A percentile compares a stretch with the other conserved stretches of the same genome.
Conservation (phyloP, 1,140 invertebrate species). For the Mactra quadrangularis region DNA sequence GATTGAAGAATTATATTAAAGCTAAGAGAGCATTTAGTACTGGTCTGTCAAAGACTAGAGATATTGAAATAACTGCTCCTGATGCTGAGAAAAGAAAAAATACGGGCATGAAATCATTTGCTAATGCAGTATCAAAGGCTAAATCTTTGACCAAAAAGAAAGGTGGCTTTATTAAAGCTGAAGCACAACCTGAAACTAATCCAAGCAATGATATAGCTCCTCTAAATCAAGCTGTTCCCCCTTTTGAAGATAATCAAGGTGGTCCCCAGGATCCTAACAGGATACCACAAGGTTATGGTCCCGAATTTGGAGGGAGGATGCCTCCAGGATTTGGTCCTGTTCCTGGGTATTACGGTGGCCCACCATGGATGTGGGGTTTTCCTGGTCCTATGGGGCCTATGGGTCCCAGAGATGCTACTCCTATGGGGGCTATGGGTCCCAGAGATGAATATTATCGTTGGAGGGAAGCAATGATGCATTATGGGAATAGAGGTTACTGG, state of each 20-base stretch:
- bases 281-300: neutral
- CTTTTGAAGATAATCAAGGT: slow-evolving; percentile 11
- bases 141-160: slow-evolving; percentile 29
- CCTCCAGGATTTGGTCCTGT: slow-evolving; percentile 7
- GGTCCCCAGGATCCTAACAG: slow-evolving; percentile 1
- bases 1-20: slow-evolving; percentile 63
- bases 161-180: slow-evolving; percentile 47
- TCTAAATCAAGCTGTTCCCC: neutral
- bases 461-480: slow-evolving; percentile 43
- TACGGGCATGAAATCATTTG: slow-evolving; percentile 1
- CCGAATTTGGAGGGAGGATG: slow-evolving; percentile 3
- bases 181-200: neutral
- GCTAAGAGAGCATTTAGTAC: slow-evolving; percentile 64
- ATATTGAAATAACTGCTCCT: slow-evolving; percentile 61
- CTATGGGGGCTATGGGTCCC: slow-evolving; percentile 11
- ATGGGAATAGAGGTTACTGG: slow-evolving; percentile 33
- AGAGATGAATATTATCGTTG: slow-evolving; percentile 32
- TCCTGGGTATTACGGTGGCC: neutral
- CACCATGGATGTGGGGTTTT: slow-evolving; percentile 3
- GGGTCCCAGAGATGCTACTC: neutral
- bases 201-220: slow-evolving; percentile 3
- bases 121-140: neutral
- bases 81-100: slow-evolving; percentile 17
- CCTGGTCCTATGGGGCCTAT: neutral
- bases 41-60: slow-evolving; percentile 42